A percentile compares a stretch with the other conserved stretches of the same genome.
Evolutionary conservation across 2,113 vertebrate species (phyloP).

Genomic region (Aldabrachelys gigantea): DNA sequence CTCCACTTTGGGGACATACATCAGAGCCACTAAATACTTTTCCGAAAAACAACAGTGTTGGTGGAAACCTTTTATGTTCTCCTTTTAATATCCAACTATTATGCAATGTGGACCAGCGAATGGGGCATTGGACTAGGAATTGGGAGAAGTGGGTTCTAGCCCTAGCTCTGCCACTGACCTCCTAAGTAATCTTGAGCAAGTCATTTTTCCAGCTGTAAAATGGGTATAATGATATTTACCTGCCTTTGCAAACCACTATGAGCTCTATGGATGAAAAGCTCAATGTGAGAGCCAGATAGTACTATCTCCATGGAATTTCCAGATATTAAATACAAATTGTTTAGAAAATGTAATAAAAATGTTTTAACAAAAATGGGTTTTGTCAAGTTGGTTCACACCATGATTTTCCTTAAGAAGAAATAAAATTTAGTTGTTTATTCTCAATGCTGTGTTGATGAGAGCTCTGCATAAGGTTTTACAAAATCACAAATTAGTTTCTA

Average conservation of each 20-base stretch:
- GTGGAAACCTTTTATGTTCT: neutral
- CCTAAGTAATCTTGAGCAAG: neutral
- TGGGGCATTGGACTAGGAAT: neutral
- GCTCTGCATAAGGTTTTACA: neutral
- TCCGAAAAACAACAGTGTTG: neutral
- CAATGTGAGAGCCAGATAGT: neutral
- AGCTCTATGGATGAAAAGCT: neutral
- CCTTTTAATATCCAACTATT: neutral
- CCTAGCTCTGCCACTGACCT: neutral
- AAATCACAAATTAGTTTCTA: neutral
- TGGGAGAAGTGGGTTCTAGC: neutral
- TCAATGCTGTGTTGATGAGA: neutral
- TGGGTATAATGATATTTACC: neutral
- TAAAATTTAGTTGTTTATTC: neutral
- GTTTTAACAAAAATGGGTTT: neutral
- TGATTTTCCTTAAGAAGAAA: neutral
- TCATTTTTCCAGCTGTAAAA: neutral
- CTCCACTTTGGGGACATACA: neutral
- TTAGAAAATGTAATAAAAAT: neutral
- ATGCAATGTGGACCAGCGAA: fast-evolving
- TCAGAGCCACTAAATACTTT: neutral
- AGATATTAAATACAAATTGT: neutral
- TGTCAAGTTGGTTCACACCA: neutral
- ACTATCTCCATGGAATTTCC: neutral
- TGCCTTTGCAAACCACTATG: neutral